phyloP scores from a whole-genome alignment of 2,113 vertebrate species.

The Arvicanthis niloticus region DNA sequence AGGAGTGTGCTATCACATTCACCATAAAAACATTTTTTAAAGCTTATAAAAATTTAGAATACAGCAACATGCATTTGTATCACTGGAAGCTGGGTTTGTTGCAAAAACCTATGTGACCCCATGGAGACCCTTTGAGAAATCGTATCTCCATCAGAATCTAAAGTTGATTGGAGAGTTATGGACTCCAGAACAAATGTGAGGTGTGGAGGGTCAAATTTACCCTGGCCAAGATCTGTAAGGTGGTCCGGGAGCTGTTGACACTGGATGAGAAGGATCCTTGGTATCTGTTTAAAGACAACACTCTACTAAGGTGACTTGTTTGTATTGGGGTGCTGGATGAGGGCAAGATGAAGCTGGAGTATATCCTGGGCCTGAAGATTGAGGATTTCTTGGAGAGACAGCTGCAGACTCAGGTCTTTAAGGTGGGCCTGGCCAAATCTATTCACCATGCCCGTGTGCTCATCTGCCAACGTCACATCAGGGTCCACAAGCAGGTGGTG shows the following conservation, averaged over 20 bases:
- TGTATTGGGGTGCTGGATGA: conserved; percentile 92
- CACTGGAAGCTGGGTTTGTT: no score
- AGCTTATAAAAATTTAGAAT: not conserved
- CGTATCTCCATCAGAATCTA: not conserved
- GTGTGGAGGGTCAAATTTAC: not conserved
- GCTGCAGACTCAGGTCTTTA: no score
- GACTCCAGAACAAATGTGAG: not conserved
- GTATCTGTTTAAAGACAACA: conserved; percentile 87
- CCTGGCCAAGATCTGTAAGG: not conserved
- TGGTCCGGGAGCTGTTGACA: not conserved
- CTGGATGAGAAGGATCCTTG: not conserved
- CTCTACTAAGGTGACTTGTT: conserved; percentile 89
- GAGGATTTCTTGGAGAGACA: no score
- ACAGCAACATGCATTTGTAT: conserved; percentile 7
- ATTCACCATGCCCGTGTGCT: no score
- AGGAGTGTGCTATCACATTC: not conserved
- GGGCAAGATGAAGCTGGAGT: conserved; percentile 97
- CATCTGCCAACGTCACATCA: no score
- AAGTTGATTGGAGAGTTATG: not conserved
- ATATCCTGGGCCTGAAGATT: conserved; percentile 93
- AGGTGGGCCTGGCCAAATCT: no score
- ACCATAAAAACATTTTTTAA: conserved; percentile 8
- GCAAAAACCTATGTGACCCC: not conserved
- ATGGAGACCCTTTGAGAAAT: not conserved
- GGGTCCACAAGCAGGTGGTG: no score